These are phyloP conservation scores for Xenus cinereus DNA, from an alignment of 2,113 vertebrate species.

Conservation along the genomic window DNA sequence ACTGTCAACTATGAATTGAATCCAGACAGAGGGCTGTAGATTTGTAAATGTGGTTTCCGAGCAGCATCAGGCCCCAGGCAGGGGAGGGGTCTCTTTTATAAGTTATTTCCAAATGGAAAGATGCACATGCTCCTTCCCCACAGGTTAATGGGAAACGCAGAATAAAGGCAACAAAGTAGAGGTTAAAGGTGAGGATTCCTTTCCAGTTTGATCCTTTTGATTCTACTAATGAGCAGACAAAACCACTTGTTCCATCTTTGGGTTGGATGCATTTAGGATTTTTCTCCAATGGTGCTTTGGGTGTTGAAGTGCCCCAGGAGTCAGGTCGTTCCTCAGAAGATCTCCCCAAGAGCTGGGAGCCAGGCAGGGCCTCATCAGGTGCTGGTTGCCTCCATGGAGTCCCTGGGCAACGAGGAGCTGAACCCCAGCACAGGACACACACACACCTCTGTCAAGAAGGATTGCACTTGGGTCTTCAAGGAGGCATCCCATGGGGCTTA, in stretches of 20 bases:
- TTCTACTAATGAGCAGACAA: rapidly evolving
- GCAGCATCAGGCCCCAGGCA: background rate
- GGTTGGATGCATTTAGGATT: background rate
- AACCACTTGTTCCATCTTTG: rapidly evolving
- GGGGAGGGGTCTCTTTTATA: background rate
- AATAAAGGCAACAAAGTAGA: background rate
- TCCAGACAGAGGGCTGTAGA: background rate
- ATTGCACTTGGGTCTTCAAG: background rate
- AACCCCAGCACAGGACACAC: rapidly evolving
- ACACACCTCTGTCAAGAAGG: background rate
- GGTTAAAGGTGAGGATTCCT: background rate
- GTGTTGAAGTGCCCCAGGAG: no score
- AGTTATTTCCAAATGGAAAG: background rate
- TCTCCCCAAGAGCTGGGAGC: no score
- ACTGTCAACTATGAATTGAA: background rate
- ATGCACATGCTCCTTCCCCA: background rate
- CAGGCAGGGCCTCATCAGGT: rapidly evolving
- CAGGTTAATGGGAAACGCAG: background rate
- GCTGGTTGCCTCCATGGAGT: background rate
- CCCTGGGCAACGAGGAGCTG: background rate
- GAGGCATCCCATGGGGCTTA: background rate
- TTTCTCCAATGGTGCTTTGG: background rate
- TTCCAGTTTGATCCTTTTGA: background rate
- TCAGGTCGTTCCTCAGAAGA: background rate
- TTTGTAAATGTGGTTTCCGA: background rate